Percentiles rank a stretch among this genome's conserved stretches.
phyloP scores from a whole-genome alignment of 2,888 invertebrate genomes.

The Acleris sparsana region DNA sequence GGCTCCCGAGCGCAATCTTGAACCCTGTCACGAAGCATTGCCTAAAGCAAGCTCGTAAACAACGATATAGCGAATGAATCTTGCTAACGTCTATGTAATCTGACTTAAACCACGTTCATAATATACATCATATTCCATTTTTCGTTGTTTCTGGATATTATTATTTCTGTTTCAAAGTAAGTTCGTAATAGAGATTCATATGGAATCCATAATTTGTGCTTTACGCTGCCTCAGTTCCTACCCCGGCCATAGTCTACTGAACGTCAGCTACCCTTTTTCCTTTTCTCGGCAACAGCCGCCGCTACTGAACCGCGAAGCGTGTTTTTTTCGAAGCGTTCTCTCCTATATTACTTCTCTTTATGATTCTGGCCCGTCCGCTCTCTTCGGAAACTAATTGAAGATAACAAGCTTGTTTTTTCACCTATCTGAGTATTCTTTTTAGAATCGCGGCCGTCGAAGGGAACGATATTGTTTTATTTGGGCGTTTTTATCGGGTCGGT shows the following conservation, averaged over 20 bases:
- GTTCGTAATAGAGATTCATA: too few relatives aligned
- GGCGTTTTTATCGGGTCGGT: constrained; percentile 51
- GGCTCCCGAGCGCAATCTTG: constrained; percentile 5
- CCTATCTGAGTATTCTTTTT: constrained; percentile 61
- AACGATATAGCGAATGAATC: constrained; percentile 3
- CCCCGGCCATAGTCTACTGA: constrained; percentile 26
- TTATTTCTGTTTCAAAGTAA: too few relatives aligned
- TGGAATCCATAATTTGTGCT: neutral
- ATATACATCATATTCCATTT: too few relatives aligned
- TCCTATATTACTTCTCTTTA: constrained; percentile 65
- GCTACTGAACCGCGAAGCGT: constrained; percentile 50
- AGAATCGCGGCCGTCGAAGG: constrained; percentile 54
- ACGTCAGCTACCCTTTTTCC: constrained; percentile 57
- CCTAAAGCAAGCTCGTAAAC: neutral
- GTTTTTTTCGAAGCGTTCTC: constrained; percentile 54
- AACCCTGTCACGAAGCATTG: neutral
- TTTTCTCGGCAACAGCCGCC: constrained; percentile 49
- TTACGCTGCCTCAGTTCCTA: constrained; percentile 8
- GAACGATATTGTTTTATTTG: constrained; percentile 65
- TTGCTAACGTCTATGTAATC: neutral
- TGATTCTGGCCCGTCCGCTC: constrained; percentile 63
- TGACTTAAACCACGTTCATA: too few relatives aligned
- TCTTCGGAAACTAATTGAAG: constrained; percentile 75
- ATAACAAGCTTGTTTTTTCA: constrained; percentile 76
- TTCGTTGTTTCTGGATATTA: too few relatives aligned